A percentile compares a stretch with the other conserved stretches of the same genome.
Conservation (phyloP, 92 coral and sea anemone species). For the Zoanthus sansibaricus region DNA sequence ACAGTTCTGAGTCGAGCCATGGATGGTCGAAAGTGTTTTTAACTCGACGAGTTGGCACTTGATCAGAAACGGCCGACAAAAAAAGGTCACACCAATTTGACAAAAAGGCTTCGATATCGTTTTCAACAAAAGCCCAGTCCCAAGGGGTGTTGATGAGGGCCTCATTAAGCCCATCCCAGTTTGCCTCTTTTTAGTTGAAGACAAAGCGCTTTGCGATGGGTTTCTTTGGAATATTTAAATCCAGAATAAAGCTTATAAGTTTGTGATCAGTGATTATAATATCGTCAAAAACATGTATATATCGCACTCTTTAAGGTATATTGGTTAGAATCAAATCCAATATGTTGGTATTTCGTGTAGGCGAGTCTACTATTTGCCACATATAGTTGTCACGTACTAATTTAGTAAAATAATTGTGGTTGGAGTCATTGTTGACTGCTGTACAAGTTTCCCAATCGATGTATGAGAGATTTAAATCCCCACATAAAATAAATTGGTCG, state of each 20-base stretch:
- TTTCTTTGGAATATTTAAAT: conserved; percentile 41
- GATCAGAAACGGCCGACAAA: conserved; percentile 64
- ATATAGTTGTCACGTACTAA: conserved; percentile 42
- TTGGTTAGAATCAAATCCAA: conserved; percentile 12
- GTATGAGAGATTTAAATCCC: conserved; percentile 58
- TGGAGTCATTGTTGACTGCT: conserved; percentile 28
- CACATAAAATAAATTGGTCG: conserved; percentile 54
- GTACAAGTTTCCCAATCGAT: conserved; percentile 60
- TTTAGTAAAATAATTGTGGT: conserved; percentile 30
- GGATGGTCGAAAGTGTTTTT: conserved; percentile 58
- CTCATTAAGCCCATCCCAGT: conserved; percentile 70
- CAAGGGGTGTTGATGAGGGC: conserved; percentile 4
- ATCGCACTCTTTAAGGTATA: conserved; percentile 23
- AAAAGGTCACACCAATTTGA: conserved; percentile 56
- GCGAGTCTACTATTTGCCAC: conserved; percentile 49
- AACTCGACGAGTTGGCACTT: conserved; percentile 56
- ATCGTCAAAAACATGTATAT: conserved; percentile 50
- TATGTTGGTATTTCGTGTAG: conserved; percentile 17
- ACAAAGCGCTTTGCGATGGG: conserved; percentile 5
- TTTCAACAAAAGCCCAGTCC: conserved; percentile 43
- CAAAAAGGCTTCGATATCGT: conserved; percentile 58
- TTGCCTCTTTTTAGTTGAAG: conserved; percentile 65
- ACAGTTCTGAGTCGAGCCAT: conserved; percentile 71
- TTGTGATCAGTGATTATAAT: conserved; percentile 43
- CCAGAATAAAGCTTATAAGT: conserved; percentile 50